Conservation (phyloP, 1,140 invertebrate genomes). For the Drosophila athabasca region DNA sequence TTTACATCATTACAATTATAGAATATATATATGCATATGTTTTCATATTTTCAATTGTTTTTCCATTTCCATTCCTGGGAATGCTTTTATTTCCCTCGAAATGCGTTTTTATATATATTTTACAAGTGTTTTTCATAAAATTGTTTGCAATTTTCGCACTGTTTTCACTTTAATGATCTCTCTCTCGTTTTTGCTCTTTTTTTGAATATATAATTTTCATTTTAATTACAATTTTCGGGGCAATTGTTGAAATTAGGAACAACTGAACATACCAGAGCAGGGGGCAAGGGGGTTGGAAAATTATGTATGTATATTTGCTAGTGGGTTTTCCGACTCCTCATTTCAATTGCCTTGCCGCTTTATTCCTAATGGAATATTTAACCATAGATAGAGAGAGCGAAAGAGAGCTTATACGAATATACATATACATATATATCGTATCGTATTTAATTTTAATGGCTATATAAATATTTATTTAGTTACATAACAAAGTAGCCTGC, state of each 20-base stretch:
- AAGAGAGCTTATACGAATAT: slow-evolving; percentile 11
- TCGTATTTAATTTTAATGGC: slow-evolving; percentile 60
- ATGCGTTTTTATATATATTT: slow-evolving; percentile 58
- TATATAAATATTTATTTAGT: slow-evolving; percentile 76
- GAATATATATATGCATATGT: slow-evolving; percentile 38
- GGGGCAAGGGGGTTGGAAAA: background rate
- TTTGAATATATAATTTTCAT: slow-evolving; percentile 52
- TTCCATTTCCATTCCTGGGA: no score
- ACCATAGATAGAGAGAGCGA: slow-evolving; percentile 38
- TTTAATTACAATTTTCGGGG: slow-evolving; percentile 74
- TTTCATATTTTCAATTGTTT: slow-evolving; percentile 22
- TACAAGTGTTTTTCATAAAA: slow-evolving; percentile 69
- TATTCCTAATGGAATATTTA: slow-evolving; percentile 75
- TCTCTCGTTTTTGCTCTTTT: slow-evolving; percentile 21
- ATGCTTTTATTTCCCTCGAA: slow-evolving; percentile 8
- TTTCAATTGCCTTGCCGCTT: slow-evolving; percentile 46
- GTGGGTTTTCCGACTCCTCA: slow-evolving; percentile 5
- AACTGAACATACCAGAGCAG: slow-evolving; percentile 9
- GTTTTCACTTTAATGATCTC: slow-evolving; percentile 68
- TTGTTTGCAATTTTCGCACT: slow-evolving; percentile 62
- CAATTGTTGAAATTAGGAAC: slow-evolving; percentile 58
- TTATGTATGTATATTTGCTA: slow-evolving; percentile 28
- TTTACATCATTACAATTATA: slow-evolving; percentile 71
- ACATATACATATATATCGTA: slow-evolving; percentile 23
- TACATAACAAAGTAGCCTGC: slow-evolving; percentile 75